These are phyloP conservation scores for Pimephales promelas DNA, from an alignment of 2,113 vertebrate species.

Conservation along the genomic window DNA sequence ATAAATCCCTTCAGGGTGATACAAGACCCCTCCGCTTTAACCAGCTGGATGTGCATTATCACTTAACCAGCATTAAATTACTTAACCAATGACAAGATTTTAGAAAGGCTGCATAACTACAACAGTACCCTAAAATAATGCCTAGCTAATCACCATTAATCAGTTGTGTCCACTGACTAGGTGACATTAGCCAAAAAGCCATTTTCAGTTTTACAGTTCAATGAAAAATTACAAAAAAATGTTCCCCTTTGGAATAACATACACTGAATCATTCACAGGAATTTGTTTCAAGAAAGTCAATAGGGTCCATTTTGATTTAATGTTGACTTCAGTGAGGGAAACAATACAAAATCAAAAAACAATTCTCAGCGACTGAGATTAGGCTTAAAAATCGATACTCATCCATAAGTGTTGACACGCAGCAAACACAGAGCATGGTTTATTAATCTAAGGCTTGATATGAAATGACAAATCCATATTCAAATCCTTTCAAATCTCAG, in stretches of 20 bases:
- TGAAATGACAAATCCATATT: neutral
- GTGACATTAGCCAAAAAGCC: neutral
- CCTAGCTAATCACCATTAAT: neutral
- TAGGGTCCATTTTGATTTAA: neutral
- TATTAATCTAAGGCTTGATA: constrained; percentile 9
- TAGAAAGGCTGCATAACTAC: neutral
- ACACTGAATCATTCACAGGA: neutral
- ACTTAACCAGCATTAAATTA: neutral
- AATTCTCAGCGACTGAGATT: neutral
- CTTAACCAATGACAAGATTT: neutral
- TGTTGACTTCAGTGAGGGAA: neutral
- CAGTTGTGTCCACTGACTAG: neutral
- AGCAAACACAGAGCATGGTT: neutral
- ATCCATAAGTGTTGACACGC: neutral
- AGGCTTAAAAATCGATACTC: neutral
- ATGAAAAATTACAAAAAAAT: neutral
- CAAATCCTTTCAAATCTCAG: too few species aligned
- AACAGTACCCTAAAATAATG: neutral
- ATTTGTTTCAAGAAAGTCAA: neutral
- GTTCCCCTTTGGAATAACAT: too few species aligned
- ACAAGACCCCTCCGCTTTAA: too few species aligned
- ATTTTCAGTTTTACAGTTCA: neutral
- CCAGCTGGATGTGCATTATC: too few species aligned
- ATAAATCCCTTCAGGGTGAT: too few species aligned
- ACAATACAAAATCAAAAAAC: neutral